These are phyloP conservation scores for Parthenolecanium corni DNA, from an alignment of 2,888 invertebrate species.

Conservation along the genomic window DNA sequence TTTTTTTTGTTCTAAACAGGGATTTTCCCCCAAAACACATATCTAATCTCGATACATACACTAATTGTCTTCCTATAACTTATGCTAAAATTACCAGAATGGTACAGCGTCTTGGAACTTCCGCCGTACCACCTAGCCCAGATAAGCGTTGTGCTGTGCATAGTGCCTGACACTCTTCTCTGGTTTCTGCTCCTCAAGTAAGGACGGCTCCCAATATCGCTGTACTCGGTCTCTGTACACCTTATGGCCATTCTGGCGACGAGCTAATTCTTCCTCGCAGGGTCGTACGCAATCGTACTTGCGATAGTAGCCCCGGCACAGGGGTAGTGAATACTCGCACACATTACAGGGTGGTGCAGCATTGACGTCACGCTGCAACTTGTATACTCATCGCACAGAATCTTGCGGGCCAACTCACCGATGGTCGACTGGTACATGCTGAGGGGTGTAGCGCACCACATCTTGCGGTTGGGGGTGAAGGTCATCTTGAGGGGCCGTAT, in stretches of 20 bases:
- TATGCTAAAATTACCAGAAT: not conserved
- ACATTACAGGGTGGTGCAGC: constrained; percentile 10
- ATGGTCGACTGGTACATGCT: constrained; percentile 13
- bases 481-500: not conserved
- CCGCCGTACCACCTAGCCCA: not conserved
- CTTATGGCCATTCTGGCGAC: not conserved
- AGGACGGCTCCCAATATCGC: constrained; percentile 17
- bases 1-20: no score
- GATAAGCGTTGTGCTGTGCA: constrained; percentile 2
- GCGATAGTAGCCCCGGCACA: constrained; percentile 16
- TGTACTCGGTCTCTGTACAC: constrained; percentile 3
- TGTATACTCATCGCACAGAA: constrained; percentile 11
- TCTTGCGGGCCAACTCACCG: constrained; percentile 11
- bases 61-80: no score
- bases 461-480: not conserved
- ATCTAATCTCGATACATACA: no score
- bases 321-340: constrained; percentile 10
- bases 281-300: constrained; percentile 9
- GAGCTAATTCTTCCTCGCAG: constrained; percentile 5
- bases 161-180: not conserved
- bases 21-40: no score
- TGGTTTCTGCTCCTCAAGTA: not conserved
- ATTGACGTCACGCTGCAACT: not conserved
- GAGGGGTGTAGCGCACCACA: constrained; percentile 14
- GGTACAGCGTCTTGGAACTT: not conserved